Evolutionary conservation across 2,113 vertebrate species (phyloP), one percentile per base, ranked within the genome.

Genomic region (Sitta europaea): DNA sequence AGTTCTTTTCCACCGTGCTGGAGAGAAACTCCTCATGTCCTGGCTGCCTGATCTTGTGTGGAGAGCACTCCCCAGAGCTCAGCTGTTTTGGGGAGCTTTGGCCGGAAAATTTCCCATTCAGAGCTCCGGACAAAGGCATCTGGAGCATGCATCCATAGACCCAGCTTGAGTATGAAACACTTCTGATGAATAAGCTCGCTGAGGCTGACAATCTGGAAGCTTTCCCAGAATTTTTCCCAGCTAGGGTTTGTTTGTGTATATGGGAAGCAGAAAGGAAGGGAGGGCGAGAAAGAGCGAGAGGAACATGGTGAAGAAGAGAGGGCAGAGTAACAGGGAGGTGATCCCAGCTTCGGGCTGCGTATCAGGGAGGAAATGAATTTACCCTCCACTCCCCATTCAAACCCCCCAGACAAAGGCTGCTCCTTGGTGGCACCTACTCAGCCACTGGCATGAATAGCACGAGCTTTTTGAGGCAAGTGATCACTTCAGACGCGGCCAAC

Each of bases 131-230:
- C 94, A 97, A 96, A 94, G 84, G 80, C 92, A 90, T 92, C 51
- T 93, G 93, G 83, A 90, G 57, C 88, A 20, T 9, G 62, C 63
- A 83, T 61, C 51, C 85, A 51, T 36, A 91, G 93, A 11, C 71
- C 81, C 89, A 89, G 95, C 88, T 79, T 83, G 95, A 76, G 91
- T 50, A 77, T 70, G 77, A 92, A 95, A 68, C 92, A 67, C 58
- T 94, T 40, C 35, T 95, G 72, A 91, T 96, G 97, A 96, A 97
- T 94, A 97, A 89, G 70, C 77, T 96, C 63, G 45, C 77, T 94
- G 92, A 96, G 77, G 86, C 92, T 95, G 94, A 87, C 96, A 93
- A 0, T 50, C 84, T 97, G 96, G 94, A 97, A 94, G 10, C 47
- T 36, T 86, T 94, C 97, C 96, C 86, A 89, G 95, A 85, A 81